Evolutionary conservation across 2,888 invertebrate species (phyloP).

Genomic region (Arctia plantaginis): DNA sequence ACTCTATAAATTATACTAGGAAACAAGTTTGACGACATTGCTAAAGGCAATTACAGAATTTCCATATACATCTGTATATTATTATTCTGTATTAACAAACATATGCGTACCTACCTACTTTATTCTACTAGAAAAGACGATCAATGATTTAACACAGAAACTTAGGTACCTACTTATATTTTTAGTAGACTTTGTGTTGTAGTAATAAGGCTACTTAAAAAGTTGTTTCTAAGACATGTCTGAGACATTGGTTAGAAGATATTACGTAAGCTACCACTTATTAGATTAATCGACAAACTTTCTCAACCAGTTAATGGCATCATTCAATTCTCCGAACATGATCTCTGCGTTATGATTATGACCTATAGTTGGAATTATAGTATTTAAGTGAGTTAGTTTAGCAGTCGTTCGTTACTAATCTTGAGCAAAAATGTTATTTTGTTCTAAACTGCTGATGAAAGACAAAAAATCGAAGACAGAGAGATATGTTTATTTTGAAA

Average conservation of each 20-base stretch:
- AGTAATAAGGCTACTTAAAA: slow-evolving; percentile 18
- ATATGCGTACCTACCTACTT: neutral
- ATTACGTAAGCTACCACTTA: slow-evolving; percentile 42
- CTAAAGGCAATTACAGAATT: slow-evolving; percentile 20
- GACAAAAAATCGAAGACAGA: neutral
- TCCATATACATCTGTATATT: slow-evolving; percentile 11
- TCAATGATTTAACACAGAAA: slow-evolving; percentile 25
- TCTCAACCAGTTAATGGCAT: slow-evolving; percentile 24
- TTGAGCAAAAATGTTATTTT: neutral
- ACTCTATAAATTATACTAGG: neutral
- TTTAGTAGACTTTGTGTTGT: slow-evolving; percentile 18
- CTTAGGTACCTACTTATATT: slow-evolving; percentile 20
- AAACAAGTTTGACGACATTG: slow-evolving; percentile 9
- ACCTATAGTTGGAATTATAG: neutral
- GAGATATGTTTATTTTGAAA: neutral
- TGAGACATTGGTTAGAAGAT: slow-evolving; percentile 23
- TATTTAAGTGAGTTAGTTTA: neutral
- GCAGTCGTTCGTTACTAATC: neutral
- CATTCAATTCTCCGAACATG: slow-evolving; percentile 20
- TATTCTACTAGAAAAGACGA: slow-evolving; percentile 20
- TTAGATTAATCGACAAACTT: slow-evolving; percentile 29
- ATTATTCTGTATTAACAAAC: neutral
- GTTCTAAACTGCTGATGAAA: neutral
- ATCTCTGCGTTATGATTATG: neutral
- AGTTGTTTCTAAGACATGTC: slow-evolving; percentile 25